Evolutionary conservation across 2,888 invertebrate genomes (phyloP).

Genomic region (Apomyelois bistriatella): DNA sequence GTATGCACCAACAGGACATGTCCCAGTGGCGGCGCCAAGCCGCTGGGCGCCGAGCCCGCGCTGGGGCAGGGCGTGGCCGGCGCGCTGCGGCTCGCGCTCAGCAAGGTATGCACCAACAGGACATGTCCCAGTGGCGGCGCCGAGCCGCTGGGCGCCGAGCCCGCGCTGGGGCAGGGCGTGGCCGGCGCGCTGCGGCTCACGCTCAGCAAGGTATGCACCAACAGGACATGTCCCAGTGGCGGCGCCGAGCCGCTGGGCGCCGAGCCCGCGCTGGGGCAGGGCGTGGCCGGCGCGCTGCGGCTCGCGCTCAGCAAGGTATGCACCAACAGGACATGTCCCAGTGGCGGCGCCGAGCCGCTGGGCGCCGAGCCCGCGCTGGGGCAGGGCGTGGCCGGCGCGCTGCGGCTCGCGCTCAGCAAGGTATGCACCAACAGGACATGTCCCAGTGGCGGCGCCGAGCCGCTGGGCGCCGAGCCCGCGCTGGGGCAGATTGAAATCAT

Average conservation of each 20-base stretch:
- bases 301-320: no score
- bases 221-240: slow-evolving; percentile 45
- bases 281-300: slow-evolving; percentile 87
- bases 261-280: slow-evolving; percentile 95
- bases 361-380: slow-evolving; percentile 99
- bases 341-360: slow-evolving; percentile 60
- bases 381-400: no score
- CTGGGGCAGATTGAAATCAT: no score
- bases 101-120: slow-evolving; percentile 74
- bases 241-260: slow-evolving; percentile 83
- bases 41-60: slow-evolving; percentile 94
- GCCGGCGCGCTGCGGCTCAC: slow-evolving; percentile 95
- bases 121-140: slow-evolving; percentile 44
- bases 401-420: no score
- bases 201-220: slow-evolving; percentile 83
- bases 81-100: slow-evolving; percentile 93
- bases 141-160: slow-evolving; percentile 89
- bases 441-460: slow-evolving; percentile 9
- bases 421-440: no score
- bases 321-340: no score
- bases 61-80: slow-evolving; percentile 95
- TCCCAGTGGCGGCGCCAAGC: slow-evolving; percentile 32
- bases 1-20: slow-evolving; percentile 23
- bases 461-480: slow-evolving; percentile 94
- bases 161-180: slow-evolving; percentile 94